Percentiles rank a stretch among this genome's conserved stretches.
Conservation (phyloP, 2,113 vertebrate genomes). For the Cottus gobio region DNA sequence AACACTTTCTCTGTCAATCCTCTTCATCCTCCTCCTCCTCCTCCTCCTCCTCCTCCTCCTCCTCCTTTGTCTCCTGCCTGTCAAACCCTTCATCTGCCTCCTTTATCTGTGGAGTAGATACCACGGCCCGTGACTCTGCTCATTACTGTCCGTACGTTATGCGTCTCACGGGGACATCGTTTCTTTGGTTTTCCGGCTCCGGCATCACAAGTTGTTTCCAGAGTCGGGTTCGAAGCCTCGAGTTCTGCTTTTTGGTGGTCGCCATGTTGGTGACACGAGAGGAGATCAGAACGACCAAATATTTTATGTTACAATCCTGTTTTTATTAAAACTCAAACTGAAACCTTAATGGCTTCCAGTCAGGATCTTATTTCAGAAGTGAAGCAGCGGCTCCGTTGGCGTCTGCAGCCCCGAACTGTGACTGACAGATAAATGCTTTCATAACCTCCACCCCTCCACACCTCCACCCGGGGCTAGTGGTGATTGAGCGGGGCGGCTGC, state of each 20-base stretch:
- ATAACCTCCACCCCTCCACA: slow-evolving; percentile 32
- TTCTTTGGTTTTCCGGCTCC: background rate
- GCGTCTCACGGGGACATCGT: background rate
- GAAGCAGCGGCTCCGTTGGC: background rate
- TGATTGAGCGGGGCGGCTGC: slow-evolving; percentile 35
- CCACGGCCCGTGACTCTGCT: slow-evolving; percentile 32
- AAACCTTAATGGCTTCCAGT: no score
- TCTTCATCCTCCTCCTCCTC: slow-evolving; percentile 20
- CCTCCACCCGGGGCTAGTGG: background rate
- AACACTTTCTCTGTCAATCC: slow-evolving; percentile 33
- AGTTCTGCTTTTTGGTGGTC: no score
- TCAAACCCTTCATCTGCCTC: slow-evolving; percentile 25
- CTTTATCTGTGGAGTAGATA: slow-evolving; percentile 38
- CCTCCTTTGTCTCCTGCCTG: slow-evolving; percentile 25
- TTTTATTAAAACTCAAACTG: no score
- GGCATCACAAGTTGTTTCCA: no score
- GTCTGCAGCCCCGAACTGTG: slow-evolving; percentile 6
- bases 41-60: slow-evolving; percentile 28
- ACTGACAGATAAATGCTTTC: slow-evolving; percentile 50
- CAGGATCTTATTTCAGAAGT: background rate
- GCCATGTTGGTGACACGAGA: no score
- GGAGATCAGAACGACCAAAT: no score
- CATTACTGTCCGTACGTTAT: background rate
- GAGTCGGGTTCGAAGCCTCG: no score
- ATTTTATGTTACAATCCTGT: no score